Evolutionary conservation across 2,797 vertebrate species (phyloP).

Genomic region (Scolopax rusticola): DNA sequence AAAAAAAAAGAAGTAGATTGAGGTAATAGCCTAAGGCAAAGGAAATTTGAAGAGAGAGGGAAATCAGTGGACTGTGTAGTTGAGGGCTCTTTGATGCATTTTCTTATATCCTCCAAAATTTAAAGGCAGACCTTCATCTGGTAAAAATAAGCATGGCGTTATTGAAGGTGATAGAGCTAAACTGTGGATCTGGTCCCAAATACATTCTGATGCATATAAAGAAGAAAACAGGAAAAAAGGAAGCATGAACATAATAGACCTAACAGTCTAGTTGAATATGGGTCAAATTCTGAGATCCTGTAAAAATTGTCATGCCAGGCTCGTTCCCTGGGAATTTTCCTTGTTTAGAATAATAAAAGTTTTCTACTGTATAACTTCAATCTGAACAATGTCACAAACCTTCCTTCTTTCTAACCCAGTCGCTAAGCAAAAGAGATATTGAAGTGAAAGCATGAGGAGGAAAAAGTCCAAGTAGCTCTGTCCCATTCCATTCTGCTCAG

Average conservation of each 20-base stretch:
- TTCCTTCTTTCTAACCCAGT: neutral
- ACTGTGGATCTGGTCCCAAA: neutral
- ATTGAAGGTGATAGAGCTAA: neutral
- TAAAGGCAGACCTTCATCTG: neutral
- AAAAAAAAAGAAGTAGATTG: neutral
- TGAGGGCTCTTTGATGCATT: neutral
- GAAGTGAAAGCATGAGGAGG: neutral
- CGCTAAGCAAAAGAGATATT: neutral
- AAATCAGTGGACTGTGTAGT: constrained; percentile 3
- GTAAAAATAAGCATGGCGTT: neutral
- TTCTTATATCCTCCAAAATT: neutral
- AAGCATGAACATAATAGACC: neutral
- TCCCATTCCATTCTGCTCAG: neutral
- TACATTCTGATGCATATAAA: neutral
- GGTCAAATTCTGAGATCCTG: neutral
- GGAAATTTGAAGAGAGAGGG: constrained; percentile 25
- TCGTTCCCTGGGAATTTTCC: neutral
- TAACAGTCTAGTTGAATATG: neutral
- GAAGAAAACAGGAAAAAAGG: neutral
- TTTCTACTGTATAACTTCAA: neutral
- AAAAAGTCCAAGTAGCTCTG: neutral
- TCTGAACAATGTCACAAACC: neutral
- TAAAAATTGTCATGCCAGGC: neutral
- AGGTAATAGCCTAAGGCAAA: constrained; percentile 46
- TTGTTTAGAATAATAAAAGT: neutral